phyloP scores from a whole-genome alignment of 35 echinoderm and acorn worm genomes.

The Apostichopus parvimensis region DNA sequence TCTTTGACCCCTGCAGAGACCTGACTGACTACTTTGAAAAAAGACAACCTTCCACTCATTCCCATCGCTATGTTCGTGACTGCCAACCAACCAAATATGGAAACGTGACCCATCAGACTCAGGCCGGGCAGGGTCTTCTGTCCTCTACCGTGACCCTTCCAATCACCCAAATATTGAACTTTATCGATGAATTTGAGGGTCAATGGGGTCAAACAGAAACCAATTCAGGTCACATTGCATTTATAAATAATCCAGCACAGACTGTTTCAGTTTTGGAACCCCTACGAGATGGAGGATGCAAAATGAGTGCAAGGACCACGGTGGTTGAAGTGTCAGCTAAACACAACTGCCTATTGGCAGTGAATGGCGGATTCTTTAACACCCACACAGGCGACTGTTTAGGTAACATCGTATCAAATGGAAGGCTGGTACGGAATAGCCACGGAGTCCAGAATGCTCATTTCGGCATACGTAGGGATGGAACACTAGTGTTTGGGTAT shows the following conservation, averaged over 20 bases:
- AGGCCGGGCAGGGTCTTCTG: slow-evolving; percentile 46
- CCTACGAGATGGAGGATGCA: slow-evolving; percentile 56
- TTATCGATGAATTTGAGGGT: slow-evolving; percentile 53
- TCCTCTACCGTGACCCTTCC: slow-evolving; percentile 49
- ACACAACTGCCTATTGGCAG: slow-evolving; percentile 55
- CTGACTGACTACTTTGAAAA: slow-evolving; percentile 9
- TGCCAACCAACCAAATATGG: slow-evolving; percentile 86
- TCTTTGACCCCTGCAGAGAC: neutral
- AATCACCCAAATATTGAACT: slow-evolving; percentile 54
- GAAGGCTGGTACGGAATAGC: slow-evolving; percentile 58
- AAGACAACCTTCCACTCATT: slow-evolving; percentile 49
- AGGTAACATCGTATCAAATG: slow-evolving; percentile 76
- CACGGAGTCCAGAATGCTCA: slow-evolving; percentile 87
- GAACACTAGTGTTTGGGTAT: slow-evolving; percentile 88
- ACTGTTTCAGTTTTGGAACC: slow-evolving; percentile 82
- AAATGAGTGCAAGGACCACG: slow-evolving; percentile 33
- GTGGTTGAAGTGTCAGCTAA: slow-evolving; percentile 55
- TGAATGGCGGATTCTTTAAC: slow-evolving; percentile 81
- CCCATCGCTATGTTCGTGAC: slow-evolving; percentile 74
- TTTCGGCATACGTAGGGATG: slow-evolving; percentile 86
- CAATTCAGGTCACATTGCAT: slow-evolving; percentile 61
- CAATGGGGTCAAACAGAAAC: neutral
- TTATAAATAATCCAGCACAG: slow-evolving; percentile 63
- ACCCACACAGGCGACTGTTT: slow-evolving; percentile 67
- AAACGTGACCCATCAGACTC: slow-evolving; percentile 81